A percentile compares a stretch with the other conserved stretches of the same genome.
Conservation (phyloP, 2,888 invertebrate genomes). For the Chrysolina americana region DNA sequence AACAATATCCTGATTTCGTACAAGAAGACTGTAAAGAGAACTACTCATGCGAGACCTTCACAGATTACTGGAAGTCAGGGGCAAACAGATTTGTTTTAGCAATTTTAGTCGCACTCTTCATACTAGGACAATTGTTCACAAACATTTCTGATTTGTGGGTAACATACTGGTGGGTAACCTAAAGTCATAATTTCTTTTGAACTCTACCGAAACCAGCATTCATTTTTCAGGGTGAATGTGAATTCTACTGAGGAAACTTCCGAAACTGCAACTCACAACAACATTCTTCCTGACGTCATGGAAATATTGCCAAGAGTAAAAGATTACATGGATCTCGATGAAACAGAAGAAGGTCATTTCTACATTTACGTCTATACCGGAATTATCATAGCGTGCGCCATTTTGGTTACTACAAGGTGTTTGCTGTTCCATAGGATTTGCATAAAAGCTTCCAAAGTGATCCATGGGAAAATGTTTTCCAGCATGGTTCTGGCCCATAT, state of each 20-base stretch:
- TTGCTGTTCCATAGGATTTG: conserved; percentile 81
- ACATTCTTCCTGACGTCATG: conserved; percentile 72
- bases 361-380: conserved; percentile 29
- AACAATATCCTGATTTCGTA: conserved; percentile 38
- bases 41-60: conserved; percentile 71
- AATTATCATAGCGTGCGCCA: conserved; percentile 73
- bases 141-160: conserved; percentile 85
- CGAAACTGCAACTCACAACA: conserved; percentile 64
- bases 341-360: conserved; percentile 31
- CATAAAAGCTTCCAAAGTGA: conserved; percentile 80
- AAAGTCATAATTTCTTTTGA: not conserved
- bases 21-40: conserved; percentile 60
- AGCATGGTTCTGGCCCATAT: conserved; percentile 83
- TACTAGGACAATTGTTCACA: conserved; percentile 79
- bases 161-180: conserved; percentile 76
- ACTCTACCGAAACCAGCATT: too few relatives aligned
- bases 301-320: not conserved
- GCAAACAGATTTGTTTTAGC: conserved; percentile 73
- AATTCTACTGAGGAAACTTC: conserved; percentile 9
- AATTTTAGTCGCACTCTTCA: conserved; percentile 72
- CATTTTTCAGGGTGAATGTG: conserved; percentile 17
- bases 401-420: conserved; percentile 78
- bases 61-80: conserved; percentile 80
- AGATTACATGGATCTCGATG: conserved; percentile 22
- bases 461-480: conserved; percentile 86